These are phyloP conservation scores for Epizoanthus fatuus DNA, from an alignment of 92 coral and sea anemone species.

Conservation along the genomic window DNA sequence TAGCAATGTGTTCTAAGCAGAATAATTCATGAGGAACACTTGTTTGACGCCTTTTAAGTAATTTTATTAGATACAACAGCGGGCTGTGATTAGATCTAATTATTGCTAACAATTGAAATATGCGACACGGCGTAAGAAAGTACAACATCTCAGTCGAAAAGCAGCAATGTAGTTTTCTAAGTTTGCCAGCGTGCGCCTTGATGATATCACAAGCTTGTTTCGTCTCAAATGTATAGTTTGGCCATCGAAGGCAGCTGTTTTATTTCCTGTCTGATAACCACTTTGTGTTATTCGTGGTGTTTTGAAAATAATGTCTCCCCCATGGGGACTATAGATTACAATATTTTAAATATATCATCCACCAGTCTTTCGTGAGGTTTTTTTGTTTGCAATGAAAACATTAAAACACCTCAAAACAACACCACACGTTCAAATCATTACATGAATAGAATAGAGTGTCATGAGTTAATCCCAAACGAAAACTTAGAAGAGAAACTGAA, in stretches of 20 bases:
- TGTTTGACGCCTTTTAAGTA: constrained; percentile 85
- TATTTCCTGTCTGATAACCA: constrained; percentile 35
- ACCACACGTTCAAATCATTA: constrained; percentile 1
- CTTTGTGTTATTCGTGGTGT: constrained; percentile 51
- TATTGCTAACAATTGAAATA: constrained; percentile 68
- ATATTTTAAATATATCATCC: constrained; percentile 52
- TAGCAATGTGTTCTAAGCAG: constrained; percentile 44
- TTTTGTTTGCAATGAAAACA: constrained; percentile 36
- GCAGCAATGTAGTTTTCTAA: background rate
- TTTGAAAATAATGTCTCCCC: constrained; percentile 45
- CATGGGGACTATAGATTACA: constrained; percentile 51
- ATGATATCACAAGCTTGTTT: constrained; percentile 1
- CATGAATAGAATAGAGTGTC: constrained; percentile 8
- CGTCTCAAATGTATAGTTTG: constrained; percentile 34
- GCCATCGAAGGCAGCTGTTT: constrained; percentile 47
- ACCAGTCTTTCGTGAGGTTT: constrained; percentile 26
- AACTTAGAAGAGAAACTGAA: background rate
- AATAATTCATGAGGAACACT: constrained; percentile 80
- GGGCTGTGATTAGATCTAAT: constrained; percentile 72
- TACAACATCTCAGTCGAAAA: background rate
- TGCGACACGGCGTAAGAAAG: constrained; percentile 49
- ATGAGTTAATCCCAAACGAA: constrained; percentile 5
- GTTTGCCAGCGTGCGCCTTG: background rate
- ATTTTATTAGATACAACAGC: constrained; percentile 89
- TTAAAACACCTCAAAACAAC: constrained; percentile 13